phyloP scores from a whole-genome alignment of 2,888 invertebrate species.

The Chymomyza procnemis region DNA sequence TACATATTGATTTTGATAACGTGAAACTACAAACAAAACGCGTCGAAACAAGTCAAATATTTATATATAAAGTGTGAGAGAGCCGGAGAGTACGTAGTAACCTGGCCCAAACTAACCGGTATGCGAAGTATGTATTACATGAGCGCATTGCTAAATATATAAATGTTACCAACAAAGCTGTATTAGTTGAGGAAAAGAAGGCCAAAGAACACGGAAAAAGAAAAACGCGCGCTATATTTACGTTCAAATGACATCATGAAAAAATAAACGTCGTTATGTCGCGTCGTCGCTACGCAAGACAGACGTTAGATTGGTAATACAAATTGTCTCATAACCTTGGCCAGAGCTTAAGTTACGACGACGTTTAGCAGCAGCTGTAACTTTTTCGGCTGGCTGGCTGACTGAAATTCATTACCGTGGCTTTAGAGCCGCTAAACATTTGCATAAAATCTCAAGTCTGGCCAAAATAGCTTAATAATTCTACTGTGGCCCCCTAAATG shows the following conservation, averaged over 20 bases:
- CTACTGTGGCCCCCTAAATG: no score
- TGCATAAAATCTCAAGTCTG: conserved; percentile 20
- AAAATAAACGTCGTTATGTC: conserved; percentile 2
- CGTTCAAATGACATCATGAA: conserved; percentile 11
- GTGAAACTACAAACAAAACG: background rate
- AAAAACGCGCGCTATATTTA: conserved; percentile 6
- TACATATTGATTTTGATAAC: background rate
- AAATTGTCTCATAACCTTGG: background rate
- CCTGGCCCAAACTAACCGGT: background rate
- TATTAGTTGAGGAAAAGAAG: background rate
- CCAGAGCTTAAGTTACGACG: conserved; percentile 10
- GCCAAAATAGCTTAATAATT: background rate
- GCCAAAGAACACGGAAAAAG: background rate
- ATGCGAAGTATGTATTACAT: background rate
- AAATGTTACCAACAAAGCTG: background rate
- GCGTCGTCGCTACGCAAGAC: no score
- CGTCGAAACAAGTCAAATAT: background rate
- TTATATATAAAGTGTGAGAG: no score
- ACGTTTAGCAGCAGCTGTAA: conserved; percentile 15
- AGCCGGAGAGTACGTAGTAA: no score
- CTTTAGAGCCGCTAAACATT: conserved; percentile 25
- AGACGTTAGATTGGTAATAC: background rate
- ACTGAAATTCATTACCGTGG: background rate
- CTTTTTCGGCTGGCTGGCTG: background rate
- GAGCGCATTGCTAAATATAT: background rate